Base-by-base conservation (phyloP, 2,888 invertebrate genomes). In the Phrixothrix hirtus region DNA sequence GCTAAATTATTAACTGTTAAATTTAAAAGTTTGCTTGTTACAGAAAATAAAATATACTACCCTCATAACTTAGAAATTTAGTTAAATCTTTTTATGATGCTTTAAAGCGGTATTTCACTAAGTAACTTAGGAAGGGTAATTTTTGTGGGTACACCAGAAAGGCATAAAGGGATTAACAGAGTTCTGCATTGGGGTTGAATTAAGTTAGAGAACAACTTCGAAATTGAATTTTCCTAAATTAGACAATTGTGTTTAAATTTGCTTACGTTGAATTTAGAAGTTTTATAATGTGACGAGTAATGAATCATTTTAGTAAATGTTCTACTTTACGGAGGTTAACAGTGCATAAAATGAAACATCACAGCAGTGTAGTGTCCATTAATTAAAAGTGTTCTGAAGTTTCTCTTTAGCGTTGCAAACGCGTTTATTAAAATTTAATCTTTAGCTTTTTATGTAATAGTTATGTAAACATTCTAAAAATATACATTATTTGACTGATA, bases 161-260 rank as follows among this genome's bases (percentile, higher is more conserved):
- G 39, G 54, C 60, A 63, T 62, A 65, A 64, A 67, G 64, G 63
- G 67, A 67, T 68, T 68, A 67, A 61, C 57, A 58, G 61, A 58
- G 60, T 63, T 64, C 63, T 63, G 63, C 61, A 59, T 34, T 50
- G 43, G 59, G 60, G 64, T 65, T 60, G 61, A 64, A 67, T 69
- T 66, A 65, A 64, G 54, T 51, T 46, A 55, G 55, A 58, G 58
- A 63, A 63, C 65, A 57, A 51, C 59, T 54, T 59, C 55, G 54
- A 59, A 67, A 68, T 69, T 63, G 59, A 67, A 67, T 68, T 58
- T 66, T 57, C 44, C 43, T 58, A 64, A 68, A 68, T 69, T 68
- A 66, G 64, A 68, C 68, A 66, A 69, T 68, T 68, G 67, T 59
- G 62, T 67, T 68, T 65, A 58, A 69, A 69, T 66, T 66, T 62